Conservation (phyloP, 1,140 invertebrate species). For the Drosophila busckii region DNA sequence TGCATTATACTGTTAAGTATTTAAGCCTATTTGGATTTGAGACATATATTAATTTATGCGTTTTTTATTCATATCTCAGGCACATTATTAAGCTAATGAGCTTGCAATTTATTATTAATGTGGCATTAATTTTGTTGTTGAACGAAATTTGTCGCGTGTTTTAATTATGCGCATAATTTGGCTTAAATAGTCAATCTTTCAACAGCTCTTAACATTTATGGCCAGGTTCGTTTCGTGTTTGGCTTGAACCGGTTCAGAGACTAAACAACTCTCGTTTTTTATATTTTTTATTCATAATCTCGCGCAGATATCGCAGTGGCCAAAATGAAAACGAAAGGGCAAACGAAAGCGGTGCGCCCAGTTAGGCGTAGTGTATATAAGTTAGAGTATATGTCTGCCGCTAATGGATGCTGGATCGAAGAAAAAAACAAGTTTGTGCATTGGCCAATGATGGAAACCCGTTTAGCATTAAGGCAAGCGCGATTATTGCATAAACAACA, state of each 20-base stretch:
- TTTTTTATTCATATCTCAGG: neutral
- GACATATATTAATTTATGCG: neutral
- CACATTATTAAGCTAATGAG: too few relatives aligned
- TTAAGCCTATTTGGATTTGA: too few relatives aligned
- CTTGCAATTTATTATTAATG: neutral
- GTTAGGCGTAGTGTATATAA: neutral
- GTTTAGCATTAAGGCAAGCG: conserved; percentile 64
- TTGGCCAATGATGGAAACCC: conserved; percentile 58
- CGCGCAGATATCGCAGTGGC: conserved; percentile 11
- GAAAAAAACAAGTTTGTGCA: conserved; percentile 63
- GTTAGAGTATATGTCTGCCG: conserved; percentile 8
- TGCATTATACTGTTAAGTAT: too few relatives aligned
- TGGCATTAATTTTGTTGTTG: neutral
- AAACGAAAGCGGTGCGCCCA: conserved; percentile 44
- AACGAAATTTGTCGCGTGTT: neutral
- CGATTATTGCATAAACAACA: conserved; percentile 69
- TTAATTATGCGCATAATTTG: conserved; percentile 24
- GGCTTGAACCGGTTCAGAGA: conserved; percentile 14
- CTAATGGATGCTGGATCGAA: conserved; percentile 27
- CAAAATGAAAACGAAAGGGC: conserved; percentile 63
- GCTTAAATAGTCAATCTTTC: neutral
- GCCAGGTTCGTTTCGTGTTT: conserved; percentile 11
- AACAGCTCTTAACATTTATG: conserved; percentile 13
- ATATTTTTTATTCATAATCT: conserved; percentile 17
- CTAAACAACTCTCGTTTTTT: conserved; percentile 67